phyloP scores from a whole-genome alignment of 2,797 vertebrate genomes.

The Tangara arthus region DNA sequence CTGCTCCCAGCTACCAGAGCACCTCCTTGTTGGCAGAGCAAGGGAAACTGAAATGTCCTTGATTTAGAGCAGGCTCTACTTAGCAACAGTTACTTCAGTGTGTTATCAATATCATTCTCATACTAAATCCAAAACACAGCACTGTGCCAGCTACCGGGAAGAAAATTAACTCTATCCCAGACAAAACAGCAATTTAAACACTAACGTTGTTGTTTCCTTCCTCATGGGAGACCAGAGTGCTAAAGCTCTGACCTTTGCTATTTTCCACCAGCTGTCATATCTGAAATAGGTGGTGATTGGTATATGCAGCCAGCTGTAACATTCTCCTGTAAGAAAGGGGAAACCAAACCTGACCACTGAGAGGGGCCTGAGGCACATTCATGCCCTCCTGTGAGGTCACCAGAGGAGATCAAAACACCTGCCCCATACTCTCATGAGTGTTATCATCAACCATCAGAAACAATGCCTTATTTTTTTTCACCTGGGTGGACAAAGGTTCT shows the following conservation, averaged over 20 bases:
- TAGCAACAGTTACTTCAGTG: background rate
- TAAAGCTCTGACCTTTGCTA: background rate
- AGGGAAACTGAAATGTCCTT: background rate
- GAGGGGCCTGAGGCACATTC: background rate
- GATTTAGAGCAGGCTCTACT: background rate
- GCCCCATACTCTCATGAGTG: accelerated
- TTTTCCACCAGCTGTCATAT: constrained; percentile 14
- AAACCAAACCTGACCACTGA: background rate
- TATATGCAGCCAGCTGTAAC: background rate
- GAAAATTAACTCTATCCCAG: background rate
- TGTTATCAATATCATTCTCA: background rate
- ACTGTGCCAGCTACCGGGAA: background rate
- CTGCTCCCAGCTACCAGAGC: background rate
- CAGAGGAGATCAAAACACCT: background rate
- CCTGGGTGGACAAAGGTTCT: background rate
- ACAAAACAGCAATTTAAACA: background rate
- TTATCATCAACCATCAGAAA: background rate
- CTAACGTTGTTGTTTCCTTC: background rate
- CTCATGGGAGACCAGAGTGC: background rate
- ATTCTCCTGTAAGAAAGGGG: background rate
- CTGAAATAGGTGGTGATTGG: background rate
- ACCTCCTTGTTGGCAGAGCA: background rate
- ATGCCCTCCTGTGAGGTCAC: background rate
- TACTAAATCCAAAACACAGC: background rate
- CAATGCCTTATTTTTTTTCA: background rate